These are phyloP conservation scores for Drosophila melanica DNA, from an alignment of 1,140 invertebrate species.

Conservation along the genomic window DNA sequence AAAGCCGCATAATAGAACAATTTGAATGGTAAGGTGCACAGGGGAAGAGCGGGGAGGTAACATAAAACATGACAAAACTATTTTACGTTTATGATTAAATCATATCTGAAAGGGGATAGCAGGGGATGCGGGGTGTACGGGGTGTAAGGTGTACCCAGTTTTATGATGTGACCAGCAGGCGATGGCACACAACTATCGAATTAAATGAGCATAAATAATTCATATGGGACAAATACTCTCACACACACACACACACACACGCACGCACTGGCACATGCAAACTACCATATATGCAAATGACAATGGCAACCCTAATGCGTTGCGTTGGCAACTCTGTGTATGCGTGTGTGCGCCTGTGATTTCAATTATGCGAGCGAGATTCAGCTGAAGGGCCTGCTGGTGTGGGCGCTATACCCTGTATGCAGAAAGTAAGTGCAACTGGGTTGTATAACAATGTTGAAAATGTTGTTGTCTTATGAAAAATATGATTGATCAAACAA, in stretches of 20 bases:
- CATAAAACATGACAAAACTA: slow-evolving; percentile 76
- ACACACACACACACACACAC: slow-evolving; percentile 31
- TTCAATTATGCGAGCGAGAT: slow-evolving; percentile 60
- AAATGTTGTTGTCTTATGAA: too few relatives aligned
- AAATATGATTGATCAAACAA: too few relatives aligned
- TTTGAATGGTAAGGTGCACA: slow-evolving; percentile 40
- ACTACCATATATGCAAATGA: slow-evolving; percentile 57
- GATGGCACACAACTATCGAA: slow-evolving; percentile 66
- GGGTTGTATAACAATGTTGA: too few relatives aligned
- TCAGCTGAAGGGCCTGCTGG: slow-evolving; percentile 23
- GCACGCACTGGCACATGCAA: slow-evolving; percentile 27
- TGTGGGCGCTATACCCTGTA: slow-evolving; percentile 8
- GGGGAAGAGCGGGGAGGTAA: neutral
- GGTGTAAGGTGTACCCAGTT: slow-evolving; percentile 40
- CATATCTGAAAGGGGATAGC: slow-evolving; percentile 37
- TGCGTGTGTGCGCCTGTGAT: slow-evolving; percentile 49
- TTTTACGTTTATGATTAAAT: slow-evolving; percentile 80
- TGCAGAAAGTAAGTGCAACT: neutral
- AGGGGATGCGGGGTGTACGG: neutral
- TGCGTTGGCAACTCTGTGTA: slow-evolving; percentile 57
- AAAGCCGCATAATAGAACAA: slow-evolving; percentile 47
- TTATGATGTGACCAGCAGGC: slow-evolving; percentile 51
- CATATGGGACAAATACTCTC: slow-evolving; percentile 37
- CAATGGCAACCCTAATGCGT: slow-evolving; percentile 43
- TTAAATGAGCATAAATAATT: slow-evolving; percentile 80